Evolutionary conservation across 2,888 invertebrate species (phyloP).

Genomic region (Allolobophora icterica): DNA sequence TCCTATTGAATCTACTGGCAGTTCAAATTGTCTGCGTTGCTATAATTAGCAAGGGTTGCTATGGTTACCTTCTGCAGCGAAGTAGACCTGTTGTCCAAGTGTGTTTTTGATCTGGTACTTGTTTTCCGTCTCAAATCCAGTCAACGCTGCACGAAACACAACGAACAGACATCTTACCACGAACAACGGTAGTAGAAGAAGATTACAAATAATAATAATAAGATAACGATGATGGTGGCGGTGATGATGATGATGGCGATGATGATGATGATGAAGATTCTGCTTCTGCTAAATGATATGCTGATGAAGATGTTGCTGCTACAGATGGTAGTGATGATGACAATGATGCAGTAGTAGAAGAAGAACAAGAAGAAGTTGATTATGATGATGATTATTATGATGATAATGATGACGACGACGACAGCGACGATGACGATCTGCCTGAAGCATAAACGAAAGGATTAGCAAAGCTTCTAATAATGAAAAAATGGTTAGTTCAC

Average conservation of each 20-base stretch:
- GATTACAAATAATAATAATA: background rate
- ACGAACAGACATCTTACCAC: background rate
- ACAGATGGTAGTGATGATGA: no score
- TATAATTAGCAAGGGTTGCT: background rate
- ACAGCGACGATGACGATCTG: no score
- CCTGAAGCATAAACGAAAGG: no score
- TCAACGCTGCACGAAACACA: conserved; percentile 52
- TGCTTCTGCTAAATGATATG: no score
- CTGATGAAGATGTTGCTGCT: no score
- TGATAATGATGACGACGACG: background rate
- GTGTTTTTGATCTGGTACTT: conserved; percentile 58
- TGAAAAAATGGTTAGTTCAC: no score
- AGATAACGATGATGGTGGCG: background rate
- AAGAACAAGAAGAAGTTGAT: no score
- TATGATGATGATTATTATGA: background rate
- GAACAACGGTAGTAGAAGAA: background rate
- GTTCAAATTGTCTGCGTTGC: no score
- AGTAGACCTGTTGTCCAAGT: conserved; percentile 59
- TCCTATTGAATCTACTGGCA: no score
- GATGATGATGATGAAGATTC: background rate
- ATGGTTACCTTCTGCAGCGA: conserved; percentile 58
- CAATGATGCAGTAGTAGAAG: no score
- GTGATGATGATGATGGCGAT: no score
- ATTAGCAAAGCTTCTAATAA: no score
- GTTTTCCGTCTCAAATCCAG: conserved; percentile 57